Percentiles rank a stretch among this genome's conserved stretches.
phyloP scores from a whole-genome alignment of 2,113 vertebrate genomes.

The Hymenochirus boettgeri region DNA sequence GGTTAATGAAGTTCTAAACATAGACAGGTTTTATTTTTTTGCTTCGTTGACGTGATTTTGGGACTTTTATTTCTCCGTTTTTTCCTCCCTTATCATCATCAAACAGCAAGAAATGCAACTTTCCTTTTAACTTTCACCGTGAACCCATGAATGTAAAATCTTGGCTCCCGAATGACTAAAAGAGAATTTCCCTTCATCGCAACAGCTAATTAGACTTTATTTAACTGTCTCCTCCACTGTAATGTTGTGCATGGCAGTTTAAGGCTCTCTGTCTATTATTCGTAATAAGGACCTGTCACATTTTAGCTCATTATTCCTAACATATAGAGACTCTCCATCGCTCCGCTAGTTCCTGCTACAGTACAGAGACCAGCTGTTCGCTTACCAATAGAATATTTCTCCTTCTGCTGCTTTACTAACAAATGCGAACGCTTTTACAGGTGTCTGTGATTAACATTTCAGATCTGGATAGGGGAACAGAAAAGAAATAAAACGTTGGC shows the following conservation, averaged over 20 bases:
- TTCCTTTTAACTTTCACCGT: background rate
- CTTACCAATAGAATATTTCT: no score
- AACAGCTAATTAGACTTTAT: constrained; percentile 75
- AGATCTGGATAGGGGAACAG: no score
- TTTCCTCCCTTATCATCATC: no score
- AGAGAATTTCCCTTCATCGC: constrained; percentile 68
- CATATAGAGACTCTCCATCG: constrained; percentile 58
- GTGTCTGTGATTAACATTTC: no score
- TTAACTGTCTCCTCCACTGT: constrained; percentile 66
- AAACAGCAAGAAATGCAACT: no score
- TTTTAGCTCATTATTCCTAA: constrained; percentile 72
- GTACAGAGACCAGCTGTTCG: constrained; percentile 73
- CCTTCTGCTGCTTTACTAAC: no score
- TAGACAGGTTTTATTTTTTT: no score
- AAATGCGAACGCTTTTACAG: no score
- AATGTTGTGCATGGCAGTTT: constrained; percentile 70
- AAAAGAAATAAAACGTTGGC: no score
- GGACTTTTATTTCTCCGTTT: no score
- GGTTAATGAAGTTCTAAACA: no score
- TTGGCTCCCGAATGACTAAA: constrained; percentile 37
- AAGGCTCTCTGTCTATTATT: constrained; percentile 71
- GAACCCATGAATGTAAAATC: constrained; percentile 63
- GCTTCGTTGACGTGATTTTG: no score
- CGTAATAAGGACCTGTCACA: constrained; percentile 69
- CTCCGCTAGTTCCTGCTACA: constrained; percentile 60